These are phyloP conservation scores for Capreolus pygargus DNA, from an alignment of 2,113 vertebrate genomes.

Conservation along the genomic window DNA sequence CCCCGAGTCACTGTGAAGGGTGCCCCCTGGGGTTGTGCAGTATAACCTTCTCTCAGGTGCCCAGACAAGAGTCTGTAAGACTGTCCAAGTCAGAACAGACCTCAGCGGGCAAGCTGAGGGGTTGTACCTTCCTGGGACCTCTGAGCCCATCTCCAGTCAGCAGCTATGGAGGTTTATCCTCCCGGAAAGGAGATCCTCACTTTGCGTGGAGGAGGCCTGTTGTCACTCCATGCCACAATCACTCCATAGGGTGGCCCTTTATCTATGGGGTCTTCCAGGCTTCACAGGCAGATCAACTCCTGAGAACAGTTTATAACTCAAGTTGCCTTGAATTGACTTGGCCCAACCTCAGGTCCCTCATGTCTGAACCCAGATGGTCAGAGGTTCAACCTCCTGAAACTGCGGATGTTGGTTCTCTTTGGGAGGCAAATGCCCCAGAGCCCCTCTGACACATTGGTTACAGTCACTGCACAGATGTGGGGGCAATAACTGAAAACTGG, in stretches of 20 bases:
- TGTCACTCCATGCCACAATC: rapidly evolving
- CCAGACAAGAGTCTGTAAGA: rapidly evolving
- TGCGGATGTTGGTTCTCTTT: rapidly evolving
- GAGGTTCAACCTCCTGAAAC: neutral
- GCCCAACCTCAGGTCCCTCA: neutral
- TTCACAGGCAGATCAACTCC: neutral
- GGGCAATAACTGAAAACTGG: rapidly evolving
- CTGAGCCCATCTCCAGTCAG: neutral
- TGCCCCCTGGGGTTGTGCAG: rapidly evolving
- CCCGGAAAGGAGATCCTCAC: neutral
- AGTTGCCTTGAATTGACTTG: neutral
- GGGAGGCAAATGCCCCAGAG: neutral
- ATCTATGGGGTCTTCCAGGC: neutral
- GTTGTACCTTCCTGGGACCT: neutral
- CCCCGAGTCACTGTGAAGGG: rapidly evolving
- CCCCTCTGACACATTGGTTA: rapidly evolving
- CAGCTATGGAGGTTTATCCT: neutral
- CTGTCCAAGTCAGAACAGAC: neutral
- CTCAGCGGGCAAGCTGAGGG: rapidly evolving
- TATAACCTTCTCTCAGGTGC: rapidly evolving
- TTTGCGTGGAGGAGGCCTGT: neutral
- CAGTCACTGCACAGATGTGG: rapidly evolving
- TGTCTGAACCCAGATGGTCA: neutral
- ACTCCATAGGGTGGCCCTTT: rapidly evolving
- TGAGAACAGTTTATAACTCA: neutral